Base-by-base conservation (phyloP, 2,888 invertebrate species). In the Drosophila recens region DNA sequence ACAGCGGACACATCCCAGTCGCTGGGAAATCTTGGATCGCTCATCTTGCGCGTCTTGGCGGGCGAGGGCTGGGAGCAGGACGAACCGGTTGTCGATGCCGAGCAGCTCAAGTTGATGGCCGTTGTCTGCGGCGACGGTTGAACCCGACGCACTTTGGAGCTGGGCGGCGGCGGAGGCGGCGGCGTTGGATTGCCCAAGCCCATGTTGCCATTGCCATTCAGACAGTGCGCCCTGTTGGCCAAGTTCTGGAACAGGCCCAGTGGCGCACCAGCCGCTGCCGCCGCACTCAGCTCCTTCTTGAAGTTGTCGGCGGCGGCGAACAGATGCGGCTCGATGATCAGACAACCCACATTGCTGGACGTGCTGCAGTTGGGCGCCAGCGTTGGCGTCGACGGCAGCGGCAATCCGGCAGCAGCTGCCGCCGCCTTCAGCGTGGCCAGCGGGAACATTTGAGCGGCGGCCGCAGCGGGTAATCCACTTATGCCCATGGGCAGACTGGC, bases 1-100 rank as follows among this genome's bases (percentile, higher is more conserved):
- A 92, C 90, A 0, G 91, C 90, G 3, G 85, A 81, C 13, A 92
- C 90, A 63, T 92, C 92, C 67, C 91, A 79, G 3, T 92, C 92
- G 27, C 75, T 66, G 34, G 79, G 75, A 40, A 72, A 84, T 0
- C 89, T 58, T 0, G 84, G 75, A 65, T 90, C 90, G 43, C 75
- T 74, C 11, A 86, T 72, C 71, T 90, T 91, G 11, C 90, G 90
- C 8, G 83, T 87, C 66, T 92, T 91, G 3, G 86, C 67, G 1
- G 90, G 85, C 6, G 90, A 82, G 11, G 87, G 79, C 53, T 75
- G 75, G 0, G 68, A 68, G 17, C 66, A 75, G 17, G 49, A 11
- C 1, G 68, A 49, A 9, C 71, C 48, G 13, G 78, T 13, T 2
- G 45, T 53, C 20, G 75, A 34, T 2, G 75, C 79, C 0, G 89